Conservation (phyloP, 2,888 invertebrate genomes). For the Acrocera orbiculus region DNA sequence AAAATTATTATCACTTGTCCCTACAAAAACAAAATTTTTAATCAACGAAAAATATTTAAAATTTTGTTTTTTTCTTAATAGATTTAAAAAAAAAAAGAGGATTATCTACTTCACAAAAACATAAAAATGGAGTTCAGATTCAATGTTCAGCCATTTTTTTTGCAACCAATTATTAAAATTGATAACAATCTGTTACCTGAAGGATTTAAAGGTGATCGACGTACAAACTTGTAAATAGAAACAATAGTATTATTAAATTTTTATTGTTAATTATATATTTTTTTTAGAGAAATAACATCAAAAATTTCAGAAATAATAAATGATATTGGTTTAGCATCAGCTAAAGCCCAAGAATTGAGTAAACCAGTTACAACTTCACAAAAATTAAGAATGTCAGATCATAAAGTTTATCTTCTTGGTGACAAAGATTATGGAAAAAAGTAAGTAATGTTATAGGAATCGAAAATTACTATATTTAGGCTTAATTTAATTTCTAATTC, state of each 20-base stretch:
- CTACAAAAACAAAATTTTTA: too few relatives aligned
- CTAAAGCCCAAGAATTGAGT: conserved; percentile 51
- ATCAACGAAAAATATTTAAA: too few relatives aligned
- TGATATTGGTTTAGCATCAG: conserved; percentile 53
- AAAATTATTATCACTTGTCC: too few relatives aligned
- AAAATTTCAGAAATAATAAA: conserved; percentile 47
- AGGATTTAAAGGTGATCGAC: conserved; percentile 35
- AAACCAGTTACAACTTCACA: conserved; percentile 57
- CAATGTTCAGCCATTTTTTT: conserved; percentile 35
- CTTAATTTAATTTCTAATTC: too few relatives aligned
- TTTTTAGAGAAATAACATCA: conserved; percentile 39
- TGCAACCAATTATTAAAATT: conserved; percentile 34
- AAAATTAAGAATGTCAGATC: conserved; percentile 40
- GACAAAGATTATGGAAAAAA: conserved; percentile 33
- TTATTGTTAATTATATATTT: not conserved
- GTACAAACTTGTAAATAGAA: conserved; percentile 34
- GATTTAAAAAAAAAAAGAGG: conserved; percentile 3
- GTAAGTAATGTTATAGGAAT: too few relatives aligned
- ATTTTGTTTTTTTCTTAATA: too few relatives aligned
- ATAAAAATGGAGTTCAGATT: conserved; percentile 38
- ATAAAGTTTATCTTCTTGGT: conserved; percentile 27
- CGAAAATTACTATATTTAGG: too few relatives aligned
- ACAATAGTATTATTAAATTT: too few relatives aligned
- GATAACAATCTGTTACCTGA: conserved; percentile 35
- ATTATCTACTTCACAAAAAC: too few relatives aligned